Evolutionary conservation across 1,140 invertebrate species (phyloP), one percentile per base, ranked within the genome.

Genomic region (Sycophaga agraensis): DNA sequence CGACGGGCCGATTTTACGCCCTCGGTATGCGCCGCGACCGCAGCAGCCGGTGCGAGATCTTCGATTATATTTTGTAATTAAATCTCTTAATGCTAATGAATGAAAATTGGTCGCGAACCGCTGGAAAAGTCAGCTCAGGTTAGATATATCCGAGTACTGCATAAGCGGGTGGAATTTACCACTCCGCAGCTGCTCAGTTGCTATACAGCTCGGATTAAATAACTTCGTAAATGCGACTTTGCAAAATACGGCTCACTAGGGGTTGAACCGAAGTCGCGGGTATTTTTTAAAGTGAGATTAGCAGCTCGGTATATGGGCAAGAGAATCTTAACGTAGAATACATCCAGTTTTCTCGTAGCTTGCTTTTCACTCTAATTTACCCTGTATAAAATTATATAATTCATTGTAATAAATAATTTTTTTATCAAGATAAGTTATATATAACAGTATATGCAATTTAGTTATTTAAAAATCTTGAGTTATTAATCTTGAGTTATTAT

Each of bases 21-120:
- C 8, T 19, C 6, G 21, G 40, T 35, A 24, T 31, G 28, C 28
- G 28, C 11, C n/a, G 12, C 24, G 11, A 0, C 17, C 31, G 12
- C 16, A 26, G 22, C 34, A 26, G 26, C 24, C 0, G 4, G 16
- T 19, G 11, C 8, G 6, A 34, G 17, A 46, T 56, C 17, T 35
- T 46, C 17, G 19, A 42, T 55, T 54, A 55, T 55, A 43, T 55
- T 28, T 46, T 8, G 17, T 22, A 56, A 56, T 56, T 31, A 46
- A 57, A 45, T 57, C 12, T 57, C 14, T 26, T 49, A 58, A 58
- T 49, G 21, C 43, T 12, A 58, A 49, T 37, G 22, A 39, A 58
- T 48, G 56, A 58, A 58, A 48, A 58, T 58, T 40, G 22, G 21
- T 58, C 49, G n/a, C n/a, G n/a, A 42, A 12, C 34, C 8, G 16